These are phyloP conservation scores for Mesoclemmys tuberculata DNA, from an alignment of 2,113 vertebrate species.

Conservation along the genomic window DNA sequence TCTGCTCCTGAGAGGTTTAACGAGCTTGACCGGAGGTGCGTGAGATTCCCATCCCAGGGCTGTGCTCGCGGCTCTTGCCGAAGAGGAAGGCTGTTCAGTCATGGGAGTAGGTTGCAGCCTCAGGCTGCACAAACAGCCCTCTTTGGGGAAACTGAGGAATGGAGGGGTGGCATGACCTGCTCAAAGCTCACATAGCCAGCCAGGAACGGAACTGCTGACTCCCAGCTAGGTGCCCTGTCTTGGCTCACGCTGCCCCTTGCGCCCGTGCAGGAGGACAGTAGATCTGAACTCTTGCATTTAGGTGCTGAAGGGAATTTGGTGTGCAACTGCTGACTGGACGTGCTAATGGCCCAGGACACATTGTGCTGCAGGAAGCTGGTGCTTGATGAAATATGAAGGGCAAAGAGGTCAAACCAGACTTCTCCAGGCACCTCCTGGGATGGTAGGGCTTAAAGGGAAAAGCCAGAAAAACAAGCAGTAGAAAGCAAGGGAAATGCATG, in stretches of 20 bases:
- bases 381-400: background rate
- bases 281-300: background rate
- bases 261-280: background rate
- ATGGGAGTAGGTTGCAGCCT: background rate
- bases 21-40: background rate
- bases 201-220: background rate
- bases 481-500: rapidly evolving
- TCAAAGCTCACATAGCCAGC: too few species aligned
- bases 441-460: background rate
- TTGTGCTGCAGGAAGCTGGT: rapidly evolving
- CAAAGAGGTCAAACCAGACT: rapidly evolving
- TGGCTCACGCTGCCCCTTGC: rapidly evolving
- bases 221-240: background rate
- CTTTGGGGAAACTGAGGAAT: background rate
- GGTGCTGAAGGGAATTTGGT: background rate
- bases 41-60: background rate
- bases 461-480: background rate
- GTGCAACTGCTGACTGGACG: background rate
- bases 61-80: background rate
- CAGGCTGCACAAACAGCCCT: background rate
- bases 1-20: background rate
- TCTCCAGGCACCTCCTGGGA: background rate
- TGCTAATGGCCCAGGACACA: rapidly evolving
- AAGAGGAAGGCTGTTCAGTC: background rate
- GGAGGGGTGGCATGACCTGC: background rate